A percentile compares a stretch with the other conserved stretches of the same genome.
Conservation (phyloP, 2,888 invertebrate species). For the Pinctada fucata region DNA sequence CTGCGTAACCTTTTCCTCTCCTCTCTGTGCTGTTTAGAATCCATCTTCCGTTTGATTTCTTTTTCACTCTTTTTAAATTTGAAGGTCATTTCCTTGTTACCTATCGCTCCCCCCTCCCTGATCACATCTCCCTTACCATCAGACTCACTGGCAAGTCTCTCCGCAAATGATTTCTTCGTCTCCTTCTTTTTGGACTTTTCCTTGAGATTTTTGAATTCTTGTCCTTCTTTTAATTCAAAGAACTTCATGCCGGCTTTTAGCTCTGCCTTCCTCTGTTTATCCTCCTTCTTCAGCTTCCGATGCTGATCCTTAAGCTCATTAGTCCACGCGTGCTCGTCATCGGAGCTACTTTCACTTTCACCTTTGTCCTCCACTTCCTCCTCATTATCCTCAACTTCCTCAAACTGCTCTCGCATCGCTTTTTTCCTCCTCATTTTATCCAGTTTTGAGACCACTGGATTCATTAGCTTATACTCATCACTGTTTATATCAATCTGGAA, state of each 20-base stretch:
- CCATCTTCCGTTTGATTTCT: conserved; percentile 59
- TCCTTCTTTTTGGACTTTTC: conserved; percentile 55
- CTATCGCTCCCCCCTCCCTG: conserved; percentile 79
- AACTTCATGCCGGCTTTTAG: conserved; percentile 77
- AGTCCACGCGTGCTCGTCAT: conserved; percentile 88
- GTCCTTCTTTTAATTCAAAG: conserved; percentile 82
- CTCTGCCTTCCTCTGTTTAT: conserved; percentile 74
- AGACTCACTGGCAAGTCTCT: conserved; percentile 83
- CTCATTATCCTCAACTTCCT: conserved; percentile 59
- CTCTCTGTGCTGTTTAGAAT: conserved; percentile 67
- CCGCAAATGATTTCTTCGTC: conserved; percentile 80
- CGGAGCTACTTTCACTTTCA: conserved; percentile 80
- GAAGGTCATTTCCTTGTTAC: conserved; percentile 72
- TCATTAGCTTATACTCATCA: conserved; percentile 90
- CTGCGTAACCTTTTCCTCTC: conserved; percentile 75
- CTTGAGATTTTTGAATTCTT: conserved; percentile 78
- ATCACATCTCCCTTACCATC: conserved; percentile 72
- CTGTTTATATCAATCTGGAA: conserved; percentile 92
- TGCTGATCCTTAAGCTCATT: conserved; percentile 88
- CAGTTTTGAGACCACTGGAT: conserved; percentile 90
- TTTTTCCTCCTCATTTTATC: conserved; percentile 80
- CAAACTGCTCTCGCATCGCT: conserved; percentile 57
- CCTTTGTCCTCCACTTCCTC: conserved; percentile 54
- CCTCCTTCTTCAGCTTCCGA: conserved; percentile 78
- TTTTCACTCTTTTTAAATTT: conserved; percentile 62